phyloP scores from a whole-genome alignment of 2,113 vertebrate species.

The Ceuthmochares aereus region DNA sequence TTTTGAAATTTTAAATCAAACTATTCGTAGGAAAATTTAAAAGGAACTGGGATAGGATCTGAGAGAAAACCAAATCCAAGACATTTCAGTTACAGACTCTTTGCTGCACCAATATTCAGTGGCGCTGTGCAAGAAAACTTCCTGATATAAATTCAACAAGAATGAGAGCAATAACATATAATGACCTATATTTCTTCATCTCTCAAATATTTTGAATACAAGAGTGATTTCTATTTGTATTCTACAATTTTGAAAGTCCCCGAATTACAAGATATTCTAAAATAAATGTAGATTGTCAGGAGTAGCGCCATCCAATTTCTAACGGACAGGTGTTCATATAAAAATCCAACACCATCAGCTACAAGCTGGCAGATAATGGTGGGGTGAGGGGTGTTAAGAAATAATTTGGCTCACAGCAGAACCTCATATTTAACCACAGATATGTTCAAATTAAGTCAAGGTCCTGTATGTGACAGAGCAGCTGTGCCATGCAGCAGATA shows the following conservation, averaged over 20 bases:
- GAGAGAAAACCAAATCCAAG: neutral
- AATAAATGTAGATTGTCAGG: neutral
- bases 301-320: neutral
- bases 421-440: neutral
- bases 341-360: neutral
- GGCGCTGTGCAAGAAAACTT: neutral
- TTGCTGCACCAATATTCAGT: neutral
- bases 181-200: neutral
- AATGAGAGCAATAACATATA: neutral
- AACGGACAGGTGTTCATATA: constrained; percentile 13
- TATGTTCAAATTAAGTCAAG: constrained; percentile 26
- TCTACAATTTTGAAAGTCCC: neutral
- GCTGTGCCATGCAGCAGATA: neutral
- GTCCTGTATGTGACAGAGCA: neutral
- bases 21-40: neutral
- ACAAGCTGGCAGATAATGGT: neutral
- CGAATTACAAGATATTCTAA: neutral
- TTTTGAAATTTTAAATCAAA: neutral
- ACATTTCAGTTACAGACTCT: neutral
- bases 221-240: neutral
- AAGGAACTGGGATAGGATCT: neutral
- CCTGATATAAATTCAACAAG: neutral
- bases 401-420: neutral
- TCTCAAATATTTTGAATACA: neutral
- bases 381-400: neutral